Conservation (phyloP, 2,888 invertebrate species). For the Octodonta nipae region DNA sequence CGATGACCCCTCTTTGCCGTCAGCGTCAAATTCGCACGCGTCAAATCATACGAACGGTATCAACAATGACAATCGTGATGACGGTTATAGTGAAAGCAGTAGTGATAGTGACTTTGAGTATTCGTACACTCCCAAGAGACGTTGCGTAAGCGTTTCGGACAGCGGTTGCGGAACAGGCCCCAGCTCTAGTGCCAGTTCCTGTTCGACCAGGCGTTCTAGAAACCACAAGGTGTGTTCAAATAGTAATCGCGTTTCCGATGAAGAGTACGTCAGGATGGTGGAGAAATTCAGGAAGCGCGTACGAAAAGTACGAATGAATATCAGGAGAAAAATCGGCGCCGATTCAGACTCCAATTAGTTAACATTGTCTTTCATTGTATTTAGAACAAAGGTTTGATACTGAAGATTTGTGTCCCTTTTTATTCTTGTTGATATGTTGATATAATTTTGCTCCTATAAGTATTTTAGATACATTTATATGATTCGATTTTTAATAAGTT, state of each 20-base stretch:
- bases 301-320: constrained; percentile 44
- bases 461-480: too few relatives aligned
- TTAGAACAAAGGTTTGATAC: too few relatives aligned
- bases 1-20: constrained; percentile 1
- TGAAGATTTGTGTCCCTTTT: too few relatives aligned
- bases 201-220: constrained; percentile 8
- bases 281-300: constrained; percentile 45
- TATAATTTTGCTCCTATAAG: too few relatives aligned
- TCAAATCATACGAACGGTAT: not conserved
- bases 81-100: constrained; percentile 9
- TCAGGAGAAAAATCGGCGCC: constrained; percentile 46
- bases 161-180: constrained; percentile 32
- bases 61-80: constrained; percentile 4
- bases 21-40: too few relatives aligned
- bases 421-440: too few relatives aligned
- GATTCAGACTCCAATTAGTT: constrained; percentile 56
- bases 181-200: constrained; percentile 22
- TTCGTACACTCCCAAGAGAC: constrained; percentile 26
- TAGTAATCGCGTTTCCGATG: constrained; percentile 26
- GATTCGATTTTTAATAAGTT: too few relatives aligned
- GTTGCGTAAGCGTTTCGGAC: constrained; percentile 25
- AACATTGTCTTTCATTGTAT: too few relatives aligned
- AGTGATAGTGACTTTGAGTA: constrained; percentile 30
- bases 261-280: constrained; percentile 36
- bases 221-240: constrained; percentile 22